Conservation (phyloP, 2,113 vertebrate genomes). For the Pipra filicauda region DNA sequence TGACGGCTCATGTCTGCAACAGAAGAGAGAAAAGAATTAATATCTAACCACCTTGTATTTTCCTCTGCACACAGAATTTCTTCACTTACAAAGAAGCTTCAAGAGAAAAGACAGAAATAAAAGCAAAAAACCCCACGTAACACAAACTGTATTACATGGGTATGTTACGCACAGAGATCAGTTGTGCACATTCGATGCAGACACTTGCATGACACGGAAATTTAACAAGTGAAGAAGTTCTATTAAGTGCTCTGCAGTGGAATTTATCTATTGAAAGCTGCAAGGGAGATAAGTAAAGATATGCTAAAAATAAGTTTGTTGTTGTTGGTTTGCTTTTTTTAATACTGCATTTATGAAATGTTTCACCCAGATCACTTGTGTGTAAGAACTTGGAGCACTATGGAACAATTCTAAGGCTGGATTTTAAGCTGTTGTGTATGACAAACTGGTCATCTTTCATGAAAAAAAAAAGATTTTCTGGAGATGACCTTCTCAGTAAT, state of each 20-base stretch:
- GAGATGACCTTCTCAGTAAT: not conserved
- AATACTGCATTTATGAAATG: not conserved
- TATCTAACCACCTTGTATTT: accelerated
- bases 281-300: not conserved
- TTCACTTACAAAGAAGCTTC: not conserved
- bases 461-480: not conserved
- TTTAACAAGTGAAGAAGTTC: not conserved
- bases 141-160: too few relatives aligned
- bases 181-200: accelerated
- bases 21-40: not conserved
- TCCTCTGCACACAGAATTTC: not conserved
- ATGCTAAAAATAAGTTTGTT: not conserved
- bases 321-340: not conserved
- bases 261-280: not conserved
- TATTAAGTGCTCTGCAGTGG: not conserved
- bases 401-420: not conserved
- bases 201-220: accelerated
- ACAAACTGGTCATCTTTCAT: not conserved
- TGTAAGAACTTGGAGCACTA: not conserved
- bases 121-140: accelerated
- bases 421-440: not conserved
- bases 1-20: slow-evolving; percentile 98
- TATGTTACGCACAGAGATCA: accelerated
- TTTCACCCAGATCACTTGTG: not conserved
- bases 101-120: not conserved